Percentiles rank a stretch among this genome's conserved stretches.
Conservation (phyloP, 2,113 vertebrate genomes). For the Triplophysa tibetana region DNA sequence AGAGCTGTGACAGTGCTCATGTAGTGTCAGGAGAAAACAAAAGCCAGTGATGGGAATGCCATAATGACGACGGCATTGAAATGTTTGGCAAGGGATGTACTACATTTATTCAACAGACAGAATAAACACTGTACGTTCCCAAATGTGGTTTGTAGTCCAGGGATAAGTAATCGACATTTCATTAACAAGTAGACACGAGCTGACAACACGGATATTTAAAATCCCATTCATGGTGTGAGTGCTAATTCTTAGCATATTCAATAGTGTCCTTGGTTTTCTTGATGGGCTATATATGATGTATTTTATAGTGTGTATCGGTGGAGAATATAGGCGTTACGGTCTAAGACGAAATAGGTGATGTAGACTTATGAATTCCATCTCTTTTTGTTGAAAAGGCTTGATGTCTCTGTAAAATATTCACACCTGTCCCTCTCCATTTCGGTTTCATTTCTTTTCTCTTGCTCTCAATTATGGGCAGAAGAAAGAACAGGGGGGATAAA, state of each 20-base stretch:
- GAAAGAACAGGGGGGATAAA: constrained; percentile 17
- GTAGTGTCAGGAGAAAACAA: constrained; percentile 59
- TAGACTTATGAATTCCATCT: constrained; percentile 4
- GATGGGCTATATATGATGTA: neutral
- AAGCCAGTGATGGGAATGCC: constrained; percentile 40
- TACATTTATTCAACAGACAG: constrained; percentile 54
- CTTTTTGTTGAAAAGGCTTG: constrained; percentile 30
- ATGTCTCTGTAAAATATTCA: constrained; percentile 37
- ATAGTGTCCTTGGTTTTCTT: neutral
- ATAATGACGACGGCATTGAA: constrained; percentile 35
- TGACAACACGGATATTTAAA: constrained; percentile 20
- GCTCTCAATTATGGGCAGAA: constrained; percentile 1
- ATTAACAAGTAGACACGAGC: constrained; percentile 41
- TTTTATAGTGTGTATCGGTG: constrained; percentile 19
- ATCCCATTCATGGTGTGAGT: neutral
- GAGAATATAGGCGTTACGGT: neutral
- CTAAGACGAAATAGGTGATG: constrained; percentile 14
- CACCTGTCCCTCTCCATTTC: constrained; percentile 37
- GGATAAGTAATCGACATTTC: constrained; percentile 56
- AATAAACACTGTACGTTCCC: constrained; percentile 61
- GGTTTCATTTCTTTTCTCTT: neutral
- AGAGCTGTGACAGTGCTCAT: neutral
- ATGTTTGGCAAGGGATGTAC: constrained; percentile 44
- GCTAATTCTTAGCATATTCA: neutral
- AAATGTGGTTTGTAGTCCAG: neutral